Base-by-base conservation (phyloP, 2,797 vertebrate species). In the Xenops minutus region DNA sequence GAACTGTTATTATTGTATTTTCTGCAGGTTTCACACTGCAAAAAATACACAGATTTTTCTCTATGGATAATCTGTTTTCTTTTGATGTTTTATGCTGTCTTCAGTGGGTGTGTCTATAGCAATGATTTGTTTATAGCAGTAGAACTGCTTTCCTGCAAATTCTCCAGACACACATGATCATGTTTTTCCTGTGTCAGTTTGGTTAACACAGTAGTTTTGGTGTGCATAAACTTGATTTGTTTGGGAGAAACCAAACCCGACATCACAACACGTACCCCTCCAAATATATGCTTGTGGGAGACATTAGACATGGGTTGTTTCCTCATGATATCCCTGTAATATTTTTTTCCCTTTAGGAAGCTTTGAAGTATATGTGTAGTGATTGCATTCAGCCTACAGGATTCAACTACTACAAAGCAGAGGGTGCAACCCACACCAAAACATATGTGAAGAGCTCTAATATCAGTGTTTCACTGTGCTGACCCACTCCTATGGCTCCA, bases 401-500 rank as follows among this genome's bases (percentile, higher is more conserved):
- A 29, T 74, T 80, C 49, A 77, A 27, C 14, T 71, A 36, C 37
- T 52, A 30, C 17, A 10, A n/a, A 46, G 36, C 16, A 77, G 18
- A 59, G 11, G 23, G 21, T 54, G 44, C 48, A 88, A 14, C 27
- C 4, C 37, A 51, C 17, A 37, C 27, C 46, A 14, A 71, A 46
- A 73, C 9, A 19, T 68, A 41, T 0, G 1, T 2, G 2, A 43
- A 34, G 73, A 86, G 26, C 18, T 22, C 74, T 15, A 54, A 0
- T 55, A 43, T 68, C 54, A 62, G 34, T 58, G 22, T 62, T 84
- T 86, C 39, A 41, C 6, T 51, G 43, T 87, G 39, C 32, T 69
- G 46, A 66, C 23, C 12, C 9, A 12, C 10, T 76, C 5, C 29
- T 77, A 1, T 3, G 3, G 6, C 21, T 92, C 64, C 30, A 44